Conservation (phyloP, 2,113 vertebrate species). For the Neolamprologus brichardi region DNA sequence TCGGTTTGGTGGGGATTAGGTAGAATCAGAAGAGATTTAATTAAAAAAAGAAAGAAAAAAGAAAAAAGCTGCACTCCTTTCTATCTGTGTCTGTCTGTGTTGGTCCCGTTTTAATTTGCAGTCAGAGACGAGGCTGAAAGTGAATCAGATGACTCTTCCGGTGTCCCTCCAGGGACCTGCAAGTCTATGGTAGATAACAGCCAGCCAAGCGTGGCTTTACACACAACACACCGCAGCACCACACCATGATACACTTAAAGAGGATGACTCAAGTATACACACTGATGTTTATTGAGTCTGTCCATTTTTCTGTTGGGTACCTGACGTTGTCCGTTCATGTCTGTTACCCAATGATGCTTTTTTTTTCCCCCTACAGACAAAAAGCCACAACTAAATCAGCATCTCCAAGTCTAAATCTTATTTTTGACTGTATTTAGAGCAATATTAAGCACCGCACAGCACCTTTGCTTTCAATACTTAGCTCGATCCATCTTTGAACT, state of each 20-base stretch:
- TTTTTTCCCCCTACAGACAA: fast-evolving
- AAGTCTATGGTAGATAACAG: conserved; percentile 59
- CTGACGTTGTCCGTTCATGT: background rate
- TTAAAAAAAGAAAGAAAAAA: background rate
- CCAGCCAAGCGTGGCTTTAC: conserved; percentile 52
- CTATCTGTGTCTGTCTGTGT: conserved; percentile 26
- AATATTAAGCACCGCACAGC: background rate
- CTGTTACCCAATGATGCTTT: background rate
- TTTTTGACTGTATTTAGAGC: background rate
- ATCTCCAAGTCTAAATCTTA: background rate
- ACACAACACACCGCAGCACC: background rate
- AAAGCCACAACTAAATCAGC: background rate
- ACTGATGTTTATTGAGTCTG: background rate
- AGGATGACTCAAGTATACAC: background rate
- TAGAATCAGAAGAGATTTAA: conserved; percentile 42
- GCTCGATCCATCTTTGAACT: background rate
- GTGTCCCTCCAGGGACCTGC: conserved; percentile 57
- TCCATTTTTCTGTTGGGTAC: background rate
- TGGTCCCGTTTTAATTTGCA: conserved; percentile 56
- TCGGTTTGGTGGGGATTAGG: conserved; percentile 36
- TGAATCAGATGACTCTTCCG: conserved; percentile 58
- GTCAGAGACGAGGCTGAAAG: conserved; percentile 45
- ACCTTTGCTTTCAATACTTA: background rate
- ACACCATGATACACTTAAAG: background rate
- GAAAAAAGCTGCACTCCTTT: background rate